Evolutionary conservation across 2,113 vertebrate species (phyloP), one percentile per base, ranked within the genome.

Genomic region (Myotis brandtii): DNA sequence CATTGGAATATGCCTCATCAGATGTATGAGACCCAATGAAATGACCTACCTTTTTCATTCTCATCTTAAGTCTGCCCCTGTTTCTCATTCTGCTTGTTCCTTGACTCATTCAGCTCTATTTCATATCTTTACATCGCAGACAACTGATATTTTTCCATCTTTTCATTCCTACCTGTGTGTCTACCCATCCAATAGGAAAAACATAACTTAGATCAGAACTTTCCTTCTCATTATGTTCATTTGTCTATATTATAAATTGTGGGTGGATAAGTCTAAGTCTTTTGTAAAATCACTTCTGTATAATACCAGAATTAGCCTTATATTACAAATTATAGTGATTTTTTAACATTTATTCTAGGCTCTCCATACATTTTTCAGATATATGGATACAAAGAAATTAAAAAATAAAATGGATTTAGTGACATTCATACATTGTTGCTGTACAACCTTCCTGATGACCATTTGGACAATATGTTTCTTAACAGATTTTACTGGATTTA

Each of bases 11-110:
- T 52, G 20, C 17, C 73, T 91, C 76, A 84, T 43, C 34, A 95
- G 37, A 73, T 87, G 4, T 56, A 81, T 75, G 12, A 46, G 43
- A 17, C 59, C 23, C 48, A 50, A 8, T 91, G 18, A 62, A 87
- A 86, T 34, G 62, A 9, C 80, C 66, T 25, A 32, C 40, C 40
- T 79, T 86, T 91, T 86, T 77, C 69, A 84, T 23, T 37, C 18
- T 50, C 30, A 64, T 25, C n/a, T 46, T 67, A 66, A 52, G 67
- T 89, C 43, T 89, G 16, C 34, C 64, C 30, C 89, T 85, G 11
- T 75, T 86, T 94, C 21, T 94, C 56, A 86, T 64, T 89, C 25
- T 85, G 27, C 30, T 94, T 91, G 18, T 92, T 93, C 62, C 83
- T 92, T 69, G 32, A 27, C 9, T 93, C n/a, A 76, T 77, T 83